A percentile compares a stretch with the other conserved stretches of the same genome.
phyloP scores from a whole-genome alignment of 2,797 vertebrate species.

The Hydrolagus colliei region DNA sequence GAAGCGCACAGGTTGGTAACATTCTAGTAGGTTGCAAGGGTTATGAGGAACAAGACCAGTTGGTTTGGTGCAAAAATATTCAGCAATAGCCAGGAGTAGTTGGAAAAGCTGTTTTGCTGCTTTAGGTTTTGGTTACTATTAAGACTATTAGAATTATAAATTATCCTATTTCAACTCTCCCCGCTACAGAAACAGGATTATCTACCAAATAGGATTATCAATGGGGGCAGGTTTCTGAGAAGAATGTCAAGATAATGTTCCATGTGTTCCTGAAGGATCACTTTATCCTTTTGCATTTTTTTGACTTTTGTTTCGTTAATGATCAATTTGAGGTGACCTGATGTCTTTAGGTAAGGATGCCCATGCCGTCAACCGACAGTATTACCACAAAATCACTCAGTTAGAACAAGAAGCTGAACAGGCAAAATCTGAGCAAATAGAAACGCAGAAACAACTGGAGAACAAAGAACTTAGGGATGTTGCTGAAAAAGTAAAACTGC shows the following conservation, averaged over 20 bases:
- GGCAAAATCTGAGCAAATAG: slow-evolving; percentile 53
- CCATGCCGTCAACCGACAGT: slow-evolving; percentile 57
- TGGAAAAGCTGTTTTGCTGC: neutral
- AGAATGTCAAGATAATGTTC: neutral
- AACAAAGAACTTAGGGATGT: slow-evolving; percentile 53
- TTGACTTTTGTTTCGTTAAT: neutral
- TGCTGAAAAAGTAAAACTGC: slow-evolving; percentile 54
- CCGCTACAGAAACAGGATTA: no score
- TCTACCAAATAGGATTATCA: neutral
- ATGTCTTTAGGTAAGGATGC: slow-evolving; percentile 63
- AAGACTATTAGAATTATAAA: neutral
- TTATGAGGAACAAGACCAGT: no score
- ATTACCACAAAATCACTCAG: slow-evolving; percentile 56
- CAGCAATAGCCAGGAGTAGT: neutral
- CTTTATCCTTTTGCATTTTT: neutral
- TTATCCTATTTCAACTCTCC: no score
- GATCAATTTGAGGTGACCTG: neutral
- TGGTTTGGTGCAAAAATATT: neutral
- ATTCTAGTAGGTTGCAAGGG: no score
- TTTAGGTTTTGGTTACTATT: neutral
- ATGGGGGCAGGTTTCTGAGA: neutral
- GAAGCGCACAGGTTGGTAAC: no score
- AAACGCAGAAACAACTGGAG: slow-evolving; percentile 57
- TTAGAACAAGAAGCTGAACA: slow-evolving; percentile 57
- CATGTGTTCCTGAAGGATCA: neutral